Evolutionary conservation across 2,888 invertebrate genomes (phyloP), one percentile per base, ranked within the genome.

Genomic region (Anagyrus pseudococci): DNA sequence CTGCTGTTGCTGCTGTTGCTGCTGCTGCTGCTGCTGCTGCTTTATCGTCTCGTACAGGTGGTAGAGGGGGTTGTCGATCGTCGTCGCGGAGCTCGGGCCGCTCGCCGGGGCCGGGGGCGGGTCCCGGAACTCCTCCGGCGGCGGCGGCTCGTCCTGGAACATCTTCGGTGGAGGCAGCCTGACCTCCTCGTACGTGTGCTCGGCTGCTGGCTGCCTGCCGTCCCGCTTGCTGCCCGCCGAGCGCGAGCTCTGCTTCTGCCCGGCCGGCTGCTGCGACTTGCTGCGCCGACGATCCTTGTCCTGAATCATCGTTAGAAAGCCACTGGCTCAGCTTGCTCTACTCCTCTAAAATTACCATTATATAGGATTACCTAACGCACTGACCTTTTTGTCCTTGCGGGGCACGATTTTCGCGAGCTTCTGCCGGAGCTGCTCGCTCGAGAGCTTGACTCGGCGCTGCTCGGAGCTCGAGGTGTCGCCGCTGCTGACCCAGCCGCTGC

Each of bases 401-500:
- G 85, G 83, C 3, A 85, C 86, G 67, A 90, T 83, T 76, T 88
- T 88, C 70, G 89, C 83, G 20, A 90, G 79, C 43, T 88, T 86
- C 68, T 88, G 85, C 62, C 89, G 81, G 53, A 90, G 78, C 71
- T 89, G 89, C 69, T 89, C 89, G 19, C 88, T 88, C 59, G 89
- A 74, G 0, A 79, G 62, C 58, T 77, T 75, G 22, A 53, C 55
- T 15, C 43, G 19, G 46, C 76, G 72, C 19, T 78, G 77, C 58
- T 81, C 79, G 20, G 78, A 79, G 65, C 78, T 78, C 2, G 78
- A 79, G n/a, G 78, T 80, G 55, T 77, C 79, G 1, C 89, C 87
- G 72, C 92, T 93, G 29, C 92, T 92, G 0, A 93, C 92, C 93
- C 93, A 94, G 1, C 93, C 93, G 74, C 93, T 93, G 79, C 92